phyloP scores from a whole-genome alignment of 2,888 invertebrate species.

The Ophion obscuratus region DNA sequence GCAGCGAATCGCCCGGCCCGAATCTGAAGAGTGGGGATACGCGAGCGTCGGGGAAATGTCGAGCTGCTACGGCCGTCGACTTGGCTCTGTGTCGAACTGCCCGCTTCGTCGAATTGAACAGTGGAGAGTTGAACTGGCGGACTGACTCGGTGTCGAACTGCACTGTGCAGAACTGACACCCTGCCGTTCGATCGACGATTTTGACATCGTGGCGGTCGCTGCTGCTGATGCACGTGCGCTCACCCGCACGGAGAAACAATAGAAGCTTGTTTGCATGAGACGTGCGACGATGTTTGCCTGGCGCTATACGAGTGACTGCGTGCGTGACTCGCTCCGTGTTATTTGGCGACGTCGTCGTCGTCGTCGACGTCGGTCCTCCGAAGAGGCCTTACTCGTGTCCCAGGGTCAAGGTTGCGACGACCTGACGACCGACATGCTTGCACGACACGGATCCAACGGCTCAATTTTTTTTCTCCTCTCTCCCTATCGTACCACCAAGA shows the following conservation, averaged over 20 bases:
- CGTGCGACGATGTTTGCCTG: background rate
- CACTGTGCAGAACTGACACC: no score
- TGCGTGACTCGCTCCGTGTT: background rate
- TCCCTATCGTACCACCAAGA: background rate
- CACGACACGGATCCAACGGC: background rate
- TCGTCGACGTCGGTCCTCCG: conserved; percentile 17
- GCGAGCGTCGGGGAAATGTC: no score
- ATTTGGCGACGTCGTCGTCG: conserved; percentile 28
- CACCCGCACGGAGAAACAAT: conserved; percentile 2
- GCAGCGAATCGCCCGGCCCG: no score
- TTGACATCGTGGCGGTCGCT: no score
- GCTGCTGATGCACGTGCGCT: no score
- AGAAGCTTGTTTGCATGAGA: background rate
- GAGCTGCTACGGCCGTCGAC: no score
- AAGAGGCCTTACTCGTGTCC: conserved; percentile 1
- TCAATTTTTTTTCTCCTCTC: background rate
- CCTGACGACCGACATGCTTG: background rate
- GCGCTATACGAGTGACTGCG: background rate
- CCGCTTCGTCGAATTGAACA: no score
- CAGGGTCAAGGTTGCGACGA: conserved; percentile 42
- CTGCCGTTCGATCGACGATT: no score
- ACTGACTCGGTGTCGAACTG: no score
- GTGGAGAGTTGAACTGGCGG: no score
- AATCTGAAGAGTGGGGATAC: no score
- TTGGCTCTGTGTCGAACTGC: no score